Evolutionary conservation across 2,797 vertebrate genomes (phyloP), one percentile per base, ranked within the genome.

Genomic region (Sebastolobus alascanus): DNA sequence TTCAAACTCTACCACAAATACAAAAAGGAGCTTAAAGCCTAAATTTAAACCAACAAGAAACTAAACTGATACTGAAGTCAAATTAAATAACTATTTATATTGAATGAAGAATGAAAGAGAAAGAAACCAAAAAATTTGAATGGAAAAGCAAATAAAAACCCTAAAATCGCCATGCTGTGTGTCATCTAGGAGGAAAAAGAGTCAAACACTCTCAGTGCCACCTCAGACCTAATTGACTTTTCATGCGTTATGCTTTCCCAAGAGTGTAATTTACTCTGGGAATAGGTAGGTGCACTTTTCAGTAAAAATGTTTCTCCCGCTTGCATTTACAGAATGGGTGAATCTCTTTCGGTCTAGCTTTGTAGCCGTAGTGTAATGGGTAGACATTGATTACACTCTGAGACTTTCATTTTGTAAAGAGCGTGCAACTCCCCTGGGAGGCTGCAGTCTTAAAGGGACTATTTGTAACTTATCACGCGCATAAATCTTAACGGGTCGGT

Each of bases 251-350:
- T 40, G 46, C 9, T 65, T 54, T 37, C 58, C 56, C 37, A 0
- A 16, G 56, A 40, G 68, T 63, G 25, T 11, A 55, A 80, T 80
- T 54, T 31, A 54, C 29, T 35, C 9, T 54, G 70, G 70, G 55
- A 77, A 13, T 59, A 63, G 6, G 18, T 38, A 0, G 13, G 31
- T 52, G 25, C 2, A 77, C 12, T 22, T 65, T 20, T 35, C 29
- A 33, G 37, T 25, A 33, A 64, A 10, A 43, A 2, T 2, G 46
- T 55, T 46, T n/a, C n/a, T 25, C 37, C 3, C 9, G 4, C 2
- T 18, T 65, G 64, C 1, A 52, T 82, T 67, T 22, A 54, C 3
- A 64, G 14, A 12, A 22, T 18, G 20, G 6, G 3, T 52, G 20
- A 55, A 29, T 8, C 12, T 52, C 31, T 25, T 61, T 60, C 1